These are phyloP conservation scores for Tetramorium simillimum DNA, from an alignment of 1,140 invertebrate genomes.

Conservation along the genomic window DNA sequence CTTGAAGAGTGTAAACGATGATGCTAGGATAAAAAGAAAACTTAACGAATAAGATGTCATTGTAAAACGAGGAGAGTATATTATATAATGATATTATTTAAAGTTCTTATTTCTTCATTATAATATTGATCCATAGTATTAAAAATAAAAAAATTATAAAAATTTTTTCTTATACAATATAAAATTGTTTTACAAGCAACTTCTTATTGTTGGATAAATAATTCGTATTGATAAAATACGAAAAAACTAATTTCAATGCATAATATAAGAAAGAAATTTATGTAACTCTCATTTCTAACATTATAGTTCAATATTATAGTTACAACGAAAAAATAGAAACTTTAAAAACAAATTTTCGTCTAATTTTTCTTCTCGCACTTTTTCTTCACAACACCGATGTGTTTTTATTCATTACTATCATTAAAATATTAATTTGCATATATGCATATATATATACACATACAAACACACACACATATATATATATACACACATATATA, in stretches of 20 bases:
- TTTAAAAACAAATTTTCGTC: background rate
- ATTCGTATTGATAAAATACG: background rate
- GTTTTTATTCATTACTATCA: slow-evolving; percentile 62
- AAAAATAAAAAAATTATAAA: background rate
- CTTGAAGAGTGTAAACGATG: slow-evolving; percentile 68
- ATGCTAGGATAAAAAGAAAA: slow-evolving; percentile 55
- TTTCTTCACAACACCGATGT: background rate
- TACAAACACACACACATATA: slow-evolving; percentile 23
- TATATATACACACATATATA: slow-evolving; percentile 58
- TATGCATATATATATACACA: slow-evolving; percentile 47
- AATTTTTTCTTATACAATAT: background rate
- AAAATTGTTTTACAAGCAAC: background rate
- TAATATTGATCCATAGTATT: background rate
- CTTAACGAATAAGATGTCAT: slow-evolving; percentile 21
- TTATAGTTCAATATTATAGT: background rate
- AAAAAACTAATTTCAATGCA: background rate
- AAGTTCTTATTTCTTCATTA: background rate
- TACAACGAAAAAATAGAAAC: background rate
- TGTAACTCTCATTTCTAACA: background rate
- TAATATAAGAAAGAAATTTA: background rate
- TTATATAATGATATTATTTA: slow-evolving; percentile 1
- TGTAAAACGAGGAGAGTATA: background rate
- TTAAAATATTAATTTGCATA: slow-evolving; percentile 69
- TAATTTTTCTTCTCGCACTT: background rate
- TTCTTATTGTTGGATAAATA: background rate